Evolutionary conservation across 2,113 vertebrate genomes (phyloP).

Genomic region (Platanista minor): DNA sequence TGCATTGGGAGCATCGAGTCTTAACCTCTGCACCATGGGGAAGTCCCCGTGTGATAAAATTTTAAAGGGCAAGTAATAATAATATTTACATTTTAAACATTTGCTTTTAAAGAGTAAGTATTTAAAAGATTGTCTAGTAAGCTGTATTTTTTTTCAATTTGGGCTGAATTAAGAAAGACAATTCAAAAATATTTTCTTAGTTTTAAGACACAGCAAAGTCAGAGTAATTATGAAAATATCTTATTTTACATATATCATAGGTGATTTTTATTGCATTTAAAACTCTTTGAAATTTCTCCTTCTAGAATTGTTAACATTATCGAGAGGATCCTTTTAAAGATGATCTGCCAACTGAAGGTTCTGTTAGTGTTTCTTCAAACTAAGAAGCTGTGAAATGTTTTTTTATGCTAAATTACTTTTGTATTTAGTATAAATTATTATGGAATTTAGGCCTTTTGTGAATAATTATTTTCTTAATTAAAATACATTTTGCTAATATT

Average conservation of each 20-base stretch:
- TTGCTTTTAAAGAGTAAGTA: not conserved
- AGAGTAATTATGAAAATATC: not conserved
- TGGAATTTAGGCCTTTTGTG: not conserved
- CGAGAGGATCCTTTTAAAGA: not conserved
- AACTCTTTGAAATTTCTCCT: not conserved
- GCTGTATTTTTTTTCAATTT: not conserved
- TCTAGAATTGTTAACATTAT: not conserved
- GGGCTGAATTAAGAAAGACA: not conserved
- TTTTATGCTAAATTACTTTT: constrained; percentile 30
- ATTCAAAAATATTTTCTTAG: not conserved
- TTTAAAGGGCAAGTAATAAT: not conserved
- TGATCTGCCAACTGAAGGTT: not conserved
- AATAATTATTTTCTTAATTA: constrained; percentile 17
- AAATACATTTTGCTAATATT: not conserved
- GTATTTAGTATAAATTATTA: not conserved
- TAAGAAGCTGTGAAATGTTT: not conserved
- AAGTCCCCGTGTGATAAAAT: not conserved
- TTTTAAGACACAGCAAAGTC: not conserved
- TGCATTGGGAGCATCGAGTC: no score
- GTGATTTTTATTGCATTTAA: not conserved
- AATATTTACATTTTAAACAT: not conserved
- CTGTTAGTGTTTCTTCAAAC: not conserved
- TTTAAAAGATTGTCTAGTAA: not conserved
- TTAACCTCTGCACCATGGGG: no score
- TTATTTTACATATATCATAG: not conserved